Percentiles rank a stretch among this genome's conserved stretches.
phyloP scores from a whole-genome alignment of 2,797 vertebrate genomes.

The Anisognathus igniventris region DNA sequence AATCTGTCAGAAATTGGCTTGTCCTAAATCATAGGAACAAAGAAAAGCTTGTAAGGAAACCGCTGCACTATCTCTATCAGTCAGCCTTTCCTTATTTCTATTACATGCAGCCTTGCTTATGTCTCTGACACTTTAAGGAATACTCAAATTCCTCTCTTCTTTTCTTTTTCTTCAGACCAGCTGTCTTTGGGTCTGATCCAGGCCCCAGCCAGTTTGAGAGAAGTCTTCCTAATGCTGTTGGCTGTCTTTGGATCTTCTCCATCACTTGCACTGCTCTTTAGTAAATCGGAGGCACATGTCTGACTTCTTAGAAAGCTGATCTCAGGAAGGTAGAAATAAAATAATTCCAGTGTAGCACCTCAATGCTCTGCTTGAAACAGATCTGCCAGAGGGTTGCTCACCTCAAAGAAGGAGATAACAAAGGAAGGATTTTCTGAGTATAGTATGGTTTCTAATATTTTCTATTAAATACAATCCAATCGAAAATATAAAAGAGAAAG shows the following conservation, averaged over 20 bases:
- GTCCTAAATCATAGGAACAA: slow-evolving; percentile 5
- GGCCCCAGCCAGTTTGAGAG: background rate
- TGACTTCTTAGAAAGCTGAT: background rate
- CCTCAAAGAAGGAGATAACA: background rate
- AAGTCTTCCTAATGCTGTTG: background rate
- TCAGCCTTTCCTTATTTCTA: slow-evolving; percentile 22
- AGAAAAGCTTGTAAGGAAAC: background rate
- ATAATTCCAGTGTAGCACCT: background rate
- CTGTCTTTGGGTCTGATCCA: background rate
- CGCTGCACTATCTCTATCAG: background rate
- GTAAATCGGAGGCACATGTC: background rate
- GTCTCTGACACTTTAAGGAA: background rate
- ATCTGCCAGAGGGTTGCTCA: background rate
- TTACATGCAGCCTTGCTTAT: background rate
- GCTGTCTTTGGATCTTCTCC: background rate
- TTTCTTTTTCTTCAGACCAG: background rate
- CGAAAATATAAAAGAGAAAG: background rate
- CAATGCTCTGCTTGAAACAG: background rate
- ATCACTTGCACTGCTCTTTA: background rate
- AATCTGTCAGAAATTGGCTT: background rate
- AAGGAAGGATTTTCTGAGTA: background rate
- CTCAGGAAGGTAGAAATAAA: background rate
- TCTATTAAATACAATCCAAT: background rate
- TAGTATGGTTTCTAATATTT: background rate
- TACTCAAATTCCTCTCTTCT: background rate